These are phyloP conservation scores for Crotalus helleri DNA, from an alignment of 2,113 vertebrate species.

Conservation along the genomic window DNA sequence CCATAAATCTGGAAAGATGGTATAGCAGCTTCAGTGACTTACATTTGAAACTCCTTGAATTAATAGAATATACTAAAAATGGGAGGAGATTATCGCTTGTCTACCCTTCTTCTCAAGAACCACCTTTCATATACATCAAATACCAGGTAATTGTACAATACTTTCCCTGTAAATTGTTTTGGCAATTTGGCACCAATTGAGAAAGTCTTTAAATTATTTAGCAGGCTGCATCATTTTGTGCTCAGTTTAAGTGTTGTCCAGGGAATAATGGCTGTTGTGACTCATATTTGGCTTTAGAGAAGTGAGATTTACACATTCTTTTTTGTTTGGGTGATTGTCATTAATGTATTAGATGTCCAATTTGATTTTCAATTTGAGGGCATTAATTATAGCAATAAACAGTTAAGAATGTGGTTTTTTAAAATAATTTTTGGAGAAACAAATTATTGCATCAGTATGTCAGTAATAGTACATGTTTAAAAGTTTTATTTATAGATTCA, in stretches of 20 bases:
- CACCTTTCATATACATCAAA: constrained; percentile 79
- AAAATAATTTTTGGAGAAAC: not conserved
- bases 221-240: not conserved
- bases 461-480: not conserved
- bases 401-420: not conserved
- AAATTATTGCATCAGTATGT: not conserved
- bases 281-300: constrained; percentile 2
- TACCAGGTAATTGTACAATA: constrained; percentile 77
- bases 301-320: not conserved
- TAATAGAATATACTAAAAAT: constrained; percentile 76
- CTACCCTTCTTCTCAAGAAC: constrained; percentile 77
- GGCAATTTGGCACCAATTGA: not conserved
- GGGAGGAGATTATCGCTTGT: constrained; percentile 72
- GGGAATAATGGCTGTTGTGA: not conserved
- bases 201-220: not conserved
- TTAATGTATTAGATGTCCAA: not conserved
- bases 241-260: constrained; percentile 13
- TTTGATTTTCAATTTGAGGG: not conserved
- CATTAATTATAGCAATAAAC: not conserved
- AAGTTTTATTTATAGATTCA: not conserved
- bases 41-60: constrained; percentile 79
- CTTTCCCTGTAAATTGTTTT: not conserved
- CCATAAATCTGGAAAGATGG: constrained; percentile 80
- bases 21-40: constrained; percentile 79
- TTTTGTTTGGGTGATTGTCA: not conserved